Evolutionary conservation across 2,113 vertebrate genomes (phyloP).

Genomic region (Cochlearius cochlearius): DNA sequence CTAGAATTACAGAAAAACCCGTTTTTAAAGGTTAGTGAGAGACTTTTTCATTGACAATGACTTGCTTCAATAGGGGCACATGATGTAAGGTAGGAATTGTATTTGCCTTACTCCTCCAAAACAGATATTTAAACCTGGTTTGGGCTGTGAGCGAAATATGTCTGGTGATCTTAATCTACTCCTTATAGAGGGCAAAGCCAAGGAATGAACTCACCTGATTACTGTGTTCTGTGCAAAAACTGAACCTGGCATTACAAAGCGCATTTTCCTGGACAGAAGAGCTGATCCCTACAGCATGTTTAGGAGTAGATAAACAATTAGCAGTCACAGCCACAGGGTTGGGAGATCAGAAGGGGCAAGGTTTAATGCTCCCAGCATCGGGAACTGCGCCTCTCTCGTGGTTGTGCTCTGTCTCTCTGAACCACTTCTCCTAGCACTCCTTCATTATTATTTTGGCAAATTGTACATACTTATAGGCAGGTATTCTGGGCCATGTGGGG

Average conservation of each 20-base stretch:
- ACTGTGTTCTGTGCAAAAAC: not conserved
- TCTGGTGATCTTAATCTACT: slow-evolving; percentile 17
- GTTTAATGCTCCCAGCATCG: not conserved
- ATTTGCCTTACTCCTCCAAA: not conserved
- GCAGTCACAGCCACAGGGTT: not conserved
- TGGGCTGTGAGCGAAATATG: not conserved
- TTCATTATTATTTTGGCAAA: not conserved
- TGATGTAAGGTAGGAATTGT: not conserved
- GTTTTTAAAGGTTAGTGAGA: slow-evolving; percentile 58
- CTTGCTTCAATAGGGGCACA: not conserved
- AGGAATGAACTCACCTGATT: slow-evolving; percentile 15
- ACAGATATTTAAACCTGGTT: not conserved
- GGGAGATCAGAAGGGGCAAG: not conserved
- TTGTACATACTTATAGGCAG: not conserved
- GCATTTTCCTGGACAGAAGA: not conserved
- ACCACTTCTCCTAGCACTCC: not conserved
- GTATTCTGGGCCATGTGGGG: not conserved
- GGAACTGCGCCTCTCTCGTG: not conserved
- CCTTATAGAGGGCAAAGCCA: not conserved
- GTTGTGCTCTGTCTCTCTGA: not conserved
- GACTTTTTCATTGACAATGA: slow-evolving; percentile 41
- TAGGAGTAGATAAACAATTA: not conserved
- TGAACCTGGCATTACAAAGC: not conserved
- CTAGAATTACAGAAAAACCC: slow-evolving; percentile 30
- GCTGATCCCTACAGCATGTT: not conserved